A percentile compares a stretch with the other conserved stretches of the same genome.
Evolutionary conservation across 2,797 vertebrate species (phyloP).

Genomic region (Dallia pectoralis): DNA sequence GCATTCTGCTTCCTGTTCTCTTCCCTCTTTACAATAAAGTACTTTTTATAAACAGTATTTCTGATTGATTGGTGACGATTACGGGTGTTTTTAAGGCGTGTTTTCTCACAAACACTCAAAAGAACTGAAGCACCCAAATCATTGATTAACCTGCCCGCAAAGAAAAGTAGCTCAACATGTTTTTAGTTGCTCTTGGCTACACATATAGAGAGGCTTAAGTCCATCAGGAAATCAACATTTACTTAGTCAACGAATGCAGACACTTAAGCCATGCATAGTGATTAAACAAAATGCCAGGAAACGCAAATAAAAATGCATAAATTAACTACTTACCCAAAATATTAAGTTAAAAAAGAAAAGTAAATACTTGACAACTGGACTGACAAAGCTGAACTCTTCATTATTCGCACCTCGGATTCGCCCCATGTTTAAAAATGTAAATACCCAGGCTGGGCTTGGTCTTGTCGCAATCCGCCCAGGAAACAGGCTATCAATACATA

Average conservation of each 20-base stretch:
- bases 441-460: background rate
- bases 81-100: background rate
- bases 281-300: background rate
- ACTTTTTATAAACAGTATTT: background rate
- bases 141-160: background rate
- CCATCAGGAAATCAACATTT: background rate
- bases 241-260: background rate
- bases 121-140: background rate
- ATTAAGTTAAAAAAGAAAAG: slow-evolving; percentile 88
- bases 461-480: background rate
- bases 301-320: background rate
- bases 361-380: slow-evolving; percentile 84
- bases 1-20: background rate
- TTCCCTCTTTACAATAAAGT: background rate
- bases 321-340: slow-evolving; percentile 85
- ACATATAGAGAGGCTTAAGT: background rate
- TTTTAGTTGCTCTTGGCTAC: background rate
- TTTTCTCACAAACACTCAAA: background rate
- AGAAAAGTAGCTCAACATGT: background rate
- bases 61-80: background rate
- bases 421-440: slow-evolving; percentile 59
- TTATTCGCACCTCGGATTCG: slow-evolving; percentile 40
- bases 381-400: slow-evolving; percentile 81
- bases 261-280: background rate
- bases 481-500: background rate